These are phyloP conservation scores for Synanthedon vespiformis DNA, from an alignment of 2,888 invertebrate genomes.

Conservation along the genomic window DNA sequence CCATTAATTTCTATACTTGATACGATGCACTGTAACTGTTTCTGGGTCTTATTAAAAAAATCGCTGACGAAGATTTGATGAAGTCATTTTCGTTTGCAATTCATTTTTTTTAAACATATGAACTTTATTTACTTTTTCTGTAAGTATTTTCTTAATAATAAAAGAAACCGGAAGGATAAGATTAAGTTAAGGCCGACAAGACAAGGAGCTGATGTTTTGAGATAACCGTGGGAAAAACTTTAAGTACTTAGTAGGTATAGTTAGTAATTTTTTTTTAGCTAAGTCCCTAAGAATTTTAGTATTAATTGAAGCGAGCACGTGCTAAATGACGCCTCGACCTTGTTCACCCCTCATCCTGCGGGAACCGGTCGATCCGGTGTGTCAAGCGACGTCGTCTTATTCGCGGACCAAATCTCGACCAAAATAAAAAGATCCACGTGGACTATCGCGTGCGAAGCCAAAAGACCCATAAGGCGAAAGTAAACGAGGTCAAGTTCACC, in stretches of 20 bases:
- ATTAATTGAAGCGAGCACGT: slow-evolving; percentile 19
- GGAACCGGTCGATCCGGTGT: slow-evolving; percentile 45
- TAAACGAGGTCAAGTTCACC: not conserved
- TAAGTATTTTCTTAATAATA: no score
- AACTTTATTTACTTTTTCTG: no score
- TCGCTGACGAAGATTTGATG: no score
- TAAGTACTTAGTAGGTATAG: no score
- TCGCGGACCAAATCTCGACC: slow-evolving; percentile 30
- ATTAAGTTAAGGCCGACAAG: no score
- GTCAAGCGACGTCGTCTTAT: slow-evolving; percentile 35
- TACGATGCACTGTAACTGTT: no score
- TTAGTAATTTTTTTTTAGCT: no score
- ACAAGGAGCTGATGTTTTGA: not conserved
- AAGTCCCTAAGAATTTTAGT: no score
- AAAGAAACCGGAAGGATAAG: no score
- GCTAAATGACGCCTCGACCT: slow-evolving; percentile 49
- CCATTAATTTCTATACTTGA: not conserved
- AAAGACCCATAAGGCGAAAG: not conserved
- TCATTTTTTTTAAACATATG: no score
- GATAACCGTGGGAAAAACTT: not conserved
- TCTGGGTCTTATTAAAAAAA: no score
- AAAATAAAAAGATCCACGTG: slow-evolving; percentile 17
- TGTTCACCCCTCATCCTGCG: slow-evolving; percentile 52
- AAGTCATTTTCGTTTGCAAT: no score
- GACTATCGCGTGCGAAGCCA: not conserved